A percentile compares a stretch with the other conserved stretches of the same genome.
Evolutionary conservation across 2,113 vertebrate species (phyloP).

Genomic region (Xiphophorus hellerii): DNA sequence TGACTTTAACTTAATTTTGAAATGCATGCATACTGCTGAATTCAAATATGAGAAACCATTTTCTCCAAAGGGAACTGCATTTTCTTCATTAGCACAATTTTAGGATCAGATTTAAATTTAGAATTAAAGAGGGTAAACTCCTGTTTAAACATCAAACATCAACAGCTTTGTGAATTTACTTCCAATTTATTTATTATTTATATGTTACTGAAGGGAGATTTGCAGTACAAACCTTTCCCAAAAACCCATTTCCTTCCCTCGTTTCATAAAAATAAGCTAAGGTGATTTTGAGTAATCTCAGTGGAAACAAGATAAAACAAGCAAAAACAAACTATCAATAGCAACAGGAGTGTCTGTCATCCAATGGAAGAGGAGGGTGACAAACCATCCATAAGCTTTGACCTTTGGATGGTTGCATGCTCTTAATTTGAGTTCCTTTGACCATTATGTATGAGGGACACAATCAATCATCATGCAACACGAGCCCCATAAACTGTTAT

Average conservation of each 20-base stretch:
- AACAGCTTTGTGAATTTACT: too few species aligned
- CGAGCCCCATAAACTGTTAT: conserved; percentile 44
- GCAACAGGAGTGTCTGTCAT: not conserved
- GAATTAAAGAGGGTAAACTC: too few species aligned
- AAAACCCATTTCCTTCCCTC: not conserved
- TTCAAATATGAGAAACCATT: too few species aligned
- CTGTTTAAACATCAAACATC: too few species aligned
- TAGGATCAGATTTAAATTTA: too few species aligned
- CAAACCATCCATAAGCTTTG: not conserved
- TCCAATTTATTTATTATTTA: too few species aligned
- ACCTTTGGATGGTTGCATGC: conserved; percentile 1
- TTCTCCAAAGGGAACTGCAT: too few species aligned
- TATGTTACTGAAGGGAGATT: too few species aligned
- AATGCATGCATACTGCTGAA: too few species aligned
- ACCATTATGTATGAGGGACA: conserved; percentile 6
- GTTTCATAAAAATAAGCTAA: not conserved
- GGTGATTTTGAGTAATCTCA: not conserved
- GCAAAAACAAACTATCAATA: not conserved
- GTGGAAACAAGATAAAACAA: not conserved
- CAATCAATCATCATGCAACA: conserved; percentile 31
- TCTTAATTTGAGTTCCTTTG: not conserved
- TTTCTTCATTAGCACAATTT: too few species aligned
- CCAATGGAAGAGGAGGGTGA: not conserved
- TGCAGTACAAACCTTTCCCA: too few species aligned
- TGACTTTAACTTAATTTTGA: too few species aligned